Conservation (phyloP, 2,888 invertebrate species). For the Hypomecis atomaria region DNA sequence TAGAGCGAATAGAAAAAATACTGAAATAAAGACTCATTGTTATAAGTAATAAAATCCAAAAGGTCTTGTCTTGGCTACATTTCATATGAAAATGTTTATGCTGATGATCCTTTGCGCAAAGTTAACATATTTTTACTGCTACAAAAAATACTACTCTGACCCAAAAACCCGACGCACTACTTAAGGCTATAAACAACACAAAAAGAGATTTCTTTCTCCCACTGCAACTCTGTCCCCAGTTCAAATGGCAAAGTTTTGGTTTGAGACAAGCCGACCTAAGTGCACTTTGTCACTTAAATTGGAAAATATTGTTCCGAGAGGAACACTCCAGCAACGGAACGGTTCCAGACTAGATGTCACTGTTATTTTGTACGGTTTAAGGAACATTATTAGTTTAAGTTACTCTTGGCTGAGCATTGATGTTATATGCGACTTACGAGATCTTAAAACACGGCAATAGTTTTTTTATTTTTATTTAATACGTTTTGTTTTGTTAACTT, state of each 20-base stretch:
- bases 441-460: neutral
- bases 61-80: too few species aligned
- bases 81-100: too few species aligned
- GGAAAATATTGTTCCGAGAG: conserved; percentile 80
- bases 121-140: neutral
- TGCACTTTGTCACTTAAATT: conserved; percentile 84
- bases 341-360: conserved; percentile 60
- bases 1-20: too few species aligned
- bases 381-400: conserved; percentile 16
- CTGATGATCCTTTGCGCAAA: too few species aligned
- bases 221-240: conserved; percentile 72
- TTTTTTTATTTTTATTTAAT: too few species aligned
- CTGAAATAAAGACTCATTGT: too few species aligned
- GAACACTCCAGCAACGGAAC: conserved; percentile 64
- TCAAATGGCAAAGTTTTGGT: conserved; percentile 82
- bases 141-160: conserved; percentile 30
- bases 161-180: conserved; percentile 33
- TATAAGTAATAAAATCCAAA: too few species aligned
- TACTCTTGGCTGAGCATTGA: neutral
- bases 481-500: neutral
- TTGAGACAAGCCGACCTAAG: conserved; percentile 80
- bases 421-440: neutral
- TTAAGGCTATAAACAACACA: conserved; percentile 53
- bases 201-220: conserved; percentile 56
- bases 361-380: conserved; percentile 51